Evolutionary conservation across 1,140 invertebrate genomes (phyloP).

Genomic region (Atta cephalotes): DNA sequence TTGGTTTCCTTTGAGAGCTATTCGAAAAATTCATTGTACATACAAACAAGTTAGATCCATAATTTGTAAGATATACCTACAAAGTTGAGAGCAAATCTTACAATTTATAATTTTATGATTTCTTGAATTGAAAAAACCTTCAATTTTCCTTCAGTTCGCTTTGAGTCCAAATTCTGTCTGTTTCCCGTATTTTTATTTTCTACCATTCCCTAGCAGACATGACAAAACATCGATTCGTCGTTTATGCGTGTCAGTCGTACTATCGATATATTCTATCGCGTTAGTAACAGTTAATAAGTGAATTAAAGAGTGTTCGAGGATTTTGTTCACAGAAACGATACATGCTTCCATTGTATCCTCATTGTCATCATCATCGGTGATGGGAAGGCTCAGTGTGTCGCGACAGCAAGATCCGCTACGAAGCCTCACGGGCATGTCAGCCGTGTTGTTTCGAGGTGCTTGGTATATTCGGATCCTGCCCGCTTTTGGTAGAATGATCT

Average conservation of each 20-base stretch:
- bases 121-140: background rate
- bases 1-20: conserved; percentile 10
- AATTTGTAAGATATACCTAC: background rate
- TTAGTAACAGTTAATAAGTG: background rate
- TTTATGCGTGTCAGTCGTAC: background rate
- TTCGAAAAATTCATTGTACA: conserved; percentile 27
- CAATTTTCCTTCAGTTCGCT: background rate
- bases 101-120: background rate
- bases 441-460: conserved; percentile 73
- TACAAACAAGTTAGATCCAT: background rate
- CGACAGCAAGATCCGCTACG: conserved; percentile 10
- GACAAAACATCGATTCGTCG: background rate
- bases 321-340: conserved; percentile 12
- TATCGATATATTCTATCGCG: conserved; percentile 15
- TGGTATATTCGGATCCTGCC: conserved; percentile 54
- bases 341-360: background rate
- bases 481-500: conserved; percentile 60
- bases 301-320: conserved; percentile 13
- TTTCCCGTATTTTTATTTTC: background rate
- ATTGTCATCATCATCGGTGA: conserved; percentile 2
- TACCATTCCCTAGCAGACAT: background rate
- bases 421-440: conserved; percentile 59
- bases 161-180: background rate
- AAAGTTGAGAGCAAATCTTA: background rate
- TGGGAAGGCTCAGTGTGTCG: background rate